Percentiles rank a stretch among this genome's conserved stretches.
Evolutionary conservation across 2,113 vertebrate species (phyloP).

Genomic region (Progne subis): DNA sequence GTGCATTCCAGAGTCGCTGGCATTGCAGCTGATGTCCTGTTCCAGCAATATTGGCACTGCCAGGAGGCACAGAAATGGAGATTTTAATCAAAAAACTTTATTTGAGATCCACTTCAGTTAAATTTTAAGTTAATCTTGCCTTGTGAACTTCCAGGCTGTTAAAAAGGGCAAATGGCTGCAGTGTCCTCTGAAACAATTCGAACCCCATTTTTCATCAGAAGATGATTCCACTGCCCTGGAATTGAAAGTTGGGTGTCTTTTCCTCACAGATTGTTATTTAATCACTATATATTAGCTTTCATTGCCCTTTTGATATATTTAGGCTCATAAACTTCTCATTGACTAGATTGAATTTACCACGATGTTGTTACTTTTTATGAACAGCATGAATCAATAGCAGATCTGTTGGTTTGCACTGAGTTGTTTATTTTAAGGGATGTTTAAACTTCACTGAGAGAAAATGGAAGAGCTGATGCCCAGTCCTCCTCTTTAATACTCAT

Average conservation of each 20-base stretch:
- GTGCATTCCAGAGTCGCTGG: background rate
- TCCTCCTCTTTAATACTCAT: background rate
- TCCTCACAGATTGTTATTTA: constrained; percentile 38
- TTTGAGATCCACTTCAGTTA: background rate
- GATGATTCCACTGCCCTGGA: background rate
- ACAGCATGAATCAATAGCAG: constrained; percentile 44
- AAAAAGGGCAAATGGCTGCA: constrained; percentile 3
- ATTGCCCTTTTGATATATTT: constrained; percentile 53
- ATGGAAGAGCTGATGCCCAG: background rate
- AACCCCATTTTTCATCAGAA: background rate
- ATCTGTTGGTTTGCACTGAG: background rate
- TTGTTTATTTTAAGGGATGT: constrained; percentile 49
- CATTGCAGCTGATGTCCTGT: constrained; percentile 9
- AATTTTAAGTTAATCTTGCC: background rate
- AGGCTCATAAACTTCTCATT: constrained; percentile 39
- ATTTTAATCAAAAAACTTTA: constrained; percentile 27
- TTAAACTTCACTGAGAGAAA: constrained; percentile 20
- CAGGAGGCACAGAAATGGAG: constrained; percentile 28
- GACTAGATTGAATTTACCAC: constrained; percentile 37
- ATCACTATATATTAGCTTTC: constrained; percentile 46
- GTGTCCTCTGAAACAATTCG: background rate
- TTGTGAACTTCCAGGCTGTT: background rate
- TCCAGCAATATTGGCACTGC: background rate
- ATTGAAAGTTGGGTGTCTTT: constrained; percentile 21
- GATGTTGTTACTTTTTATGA: constrained; percentile 50